Evolutionary conservation across 2,797 vertebrate species (phyloP).

Genomic region (Perdix hodgsoniae): DNA sequence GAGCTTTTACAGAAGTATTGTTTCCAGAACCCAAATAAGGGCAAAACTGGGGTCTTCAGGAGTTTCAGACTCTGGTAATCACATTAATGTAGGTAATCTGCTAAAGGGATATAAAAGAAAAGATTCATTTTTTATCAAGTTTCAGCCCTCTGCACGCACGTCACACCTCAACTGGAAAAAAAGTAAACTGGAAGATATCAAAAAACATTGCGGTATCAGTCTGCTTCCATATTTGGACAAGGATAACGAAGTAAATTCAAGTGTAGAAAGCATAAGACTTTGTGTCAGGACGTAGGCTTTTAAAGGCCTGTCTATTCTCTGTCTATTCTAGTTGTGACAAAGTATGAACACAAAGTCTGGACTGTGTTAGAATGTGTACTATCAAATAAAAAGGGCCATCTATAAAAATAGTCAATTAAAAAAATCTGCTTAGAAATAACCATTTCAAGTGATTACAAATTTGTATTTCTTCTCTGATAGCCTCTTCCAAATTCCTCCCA

Average conservation of each 20-base stretch:
- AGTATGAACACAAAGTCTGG: not conserved
- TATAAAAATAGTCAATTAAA: not conserved
- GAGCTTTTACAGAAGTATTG: not conserved
- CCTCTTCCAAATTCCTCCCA: conserved; percentile 33
- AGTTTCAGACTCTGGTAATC: not conserved
- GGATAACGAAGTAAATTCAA: not conserved
- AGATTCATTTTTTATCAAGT: not conserved
- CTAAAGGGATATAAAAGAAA: not conserved
- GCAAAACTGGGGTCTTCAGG: not conserved
- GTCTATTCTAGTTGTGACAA: not conserved
- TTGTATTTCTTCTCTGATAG: not conserved
- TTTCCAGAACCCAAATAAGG: not conserved
- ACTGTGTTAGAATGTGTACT: not conserved
- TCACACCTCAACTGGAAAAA: not conserved
- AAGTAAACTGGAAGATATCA: not conserved
- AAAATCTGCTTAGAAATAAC: not conserved
- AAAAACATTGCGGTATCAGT: not conserved
- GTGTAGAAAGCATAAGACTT: not conserved
- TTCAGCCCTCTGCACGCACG: not conserved
- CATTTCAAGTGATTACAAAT: not conserved
- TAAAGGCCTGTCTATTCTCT: not conserved
- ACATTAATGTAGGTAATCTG: not conserved
- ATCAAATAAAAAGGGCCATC: not conserved
- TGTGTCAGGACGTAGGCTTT: not conserved
- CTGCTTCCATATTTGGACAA: not conserved